phyloP scores from a whole-genome alignment of 2,888 invertebrate species.

The Hipparchia sbordonii region DNA sequence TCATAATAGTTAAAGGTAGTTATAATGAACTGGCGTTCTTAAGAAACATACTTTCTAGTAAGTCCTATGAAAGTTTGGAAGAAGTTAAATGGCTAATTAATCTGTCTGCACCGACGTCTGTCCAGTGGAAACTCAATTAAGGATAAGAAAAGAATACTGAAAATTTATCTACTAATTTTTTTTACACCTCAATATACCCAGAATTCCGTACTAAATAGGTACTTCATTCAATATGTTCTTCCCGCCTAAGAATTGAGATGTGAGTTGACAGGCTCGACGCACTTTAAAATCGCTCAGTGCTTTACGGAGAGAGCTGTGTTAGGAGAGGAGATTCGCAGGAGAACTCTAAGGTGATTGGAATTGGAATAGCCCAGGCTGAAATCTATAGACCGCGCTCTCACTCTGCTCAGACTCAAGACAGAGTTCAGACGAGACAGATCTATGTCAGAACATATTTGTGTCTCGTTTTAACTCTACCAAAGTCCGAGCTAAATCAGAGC shows the following conservation, averaged over 20 bases:
- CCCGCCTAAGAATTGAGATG: too few relatives aligned
- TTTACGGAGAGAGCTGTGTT: not conserved
- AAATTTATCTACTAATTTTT: too few relatives aligned
- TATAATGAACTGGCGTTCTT: constrained; percentile 3
- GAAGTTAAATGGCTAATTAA: constrained; percentile 47
- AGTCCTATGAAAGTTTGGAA: constrained; percentile 13
- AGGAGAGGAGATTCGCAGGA: not conserved
- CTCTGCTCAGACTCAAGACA: too few relatives aligned
- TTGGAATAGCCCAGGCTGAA: too few relatives aligned
- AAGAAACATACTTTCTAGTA: constrained; percentile 8
- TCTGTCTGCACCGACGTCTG: constrained; percentile 25
- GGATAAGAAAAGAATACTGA: not conserved
- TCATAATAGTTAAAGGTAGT: not conserved
- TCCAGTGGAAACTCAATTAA: constrained; percentile 16
- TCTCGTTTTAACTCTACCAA: too few relatives aligned
- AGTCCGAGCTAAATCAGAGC: too few relatives aligned
- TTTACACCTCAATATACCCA: not conserved
- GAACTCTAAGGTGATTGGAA: not conserved
- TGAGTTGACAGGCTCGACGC: too few relatives aligned
- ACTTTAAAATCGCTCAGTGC: too few relatives aligned
- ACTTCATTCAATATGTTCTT: too few relatives aligned
- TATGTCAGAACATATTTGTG: too few relatives aligned
- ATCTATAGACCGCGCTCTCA: too few relatives aligned
- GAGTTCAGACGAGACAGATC: too few relatives aligned
- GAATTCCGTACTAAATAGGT: not conserved